Evolutionary conservation across 2,113 vertebrate genomes (phyloP), one percentile per base, ranked within the genome.

Genomic region (Synchiropus splendidus): DNA sequence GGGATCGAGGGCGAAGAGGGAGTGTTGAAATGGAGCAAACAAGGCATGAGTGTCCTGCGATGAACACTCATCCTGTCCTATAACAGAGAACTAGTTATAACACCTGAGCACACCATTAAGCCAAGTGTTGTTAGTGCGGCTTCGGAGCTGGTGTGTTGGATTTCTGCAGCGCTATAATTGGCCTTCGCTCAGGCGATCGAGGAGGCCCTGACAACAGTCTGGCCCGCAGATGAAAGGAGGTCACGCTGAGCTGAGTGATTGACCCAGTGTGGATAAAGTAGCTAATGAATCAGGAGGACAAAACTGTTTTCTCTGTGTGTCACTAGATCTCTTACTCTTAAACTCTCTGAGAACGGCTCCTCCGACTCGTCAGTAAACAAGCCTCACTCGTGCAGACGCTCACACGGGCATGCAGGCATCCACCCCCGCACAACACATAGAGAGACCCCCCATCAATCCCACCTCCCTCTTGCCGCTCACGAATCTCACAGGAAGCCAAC

Each of bases 401-500:
- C 54, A 48, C 39, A 18, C 48, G 40, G 48, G 36, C 54, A 58
- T 55, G 47, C 17, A 49, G 55, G 54, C 50, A 39, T 46, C 47
- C 45, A 44, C 47, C 51, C 36, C 49, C 39, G 41, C 61, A 42
- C 49, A 48, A 36, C 31, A 53, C 56, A 49, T 39, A 51, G 55
- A 51, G 55, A 49, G 46, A 55, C 52, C 43, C 41, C 41, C 43
- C 14, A 18, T 51, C 48, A 48, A 45, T 54, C 58, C 31, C 50
- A 27, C 44, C 51, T 45, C 39, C 32, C 42, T 38, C 47, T 36
- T 16, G 40, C 61, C 46, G 9, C 44, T 45, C 45, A 44, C 51
- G 31, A 45, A 36, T 58, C 51, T 53, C 60, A 77, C 71, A 77
- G 71, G 75, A 81, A 81, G 70, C 64, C 59, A 67, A 74, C 73